Percentiles rank a stretch among this genome's conserved stretches.
phyloP scores from a whole-genome alignment of 2,888 invertebrate genomes.

The Magallana nippona region DNA sequence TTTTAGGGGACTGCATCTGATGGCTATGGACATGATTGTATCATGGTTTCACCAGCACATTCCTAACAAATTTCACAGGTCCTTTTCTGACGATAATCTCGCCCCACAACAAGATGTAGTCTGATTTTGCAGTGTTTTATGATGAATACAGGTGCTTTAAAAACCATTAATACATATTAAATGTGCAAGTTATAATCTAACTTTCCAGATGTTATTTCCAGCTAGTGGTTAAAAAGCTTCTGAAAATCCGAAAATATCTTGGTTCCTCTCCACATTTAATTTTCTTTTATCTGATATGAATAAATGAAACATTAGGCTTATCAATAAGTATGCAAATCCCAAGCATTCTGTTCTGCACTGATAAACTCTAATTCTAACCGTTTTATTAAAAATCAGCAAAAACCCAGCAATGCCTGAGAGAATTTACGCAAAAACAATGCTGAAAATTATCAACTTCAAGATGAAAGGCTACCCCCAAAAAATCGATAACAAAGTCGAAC shows the following conservation, averaged over 20 bases:
- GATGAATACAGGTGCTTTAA: constrained; percentile 6
- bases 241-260: constrained; percentile 13
- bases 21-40: background rate
- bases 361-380: constrained; percentile 24
- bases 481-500: constrained; percentile 7
- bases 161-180: constrained; percentile 16
- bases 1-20: background rate
- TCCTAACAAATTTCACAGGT: background rate
- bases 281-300: constrained; percentile 28
- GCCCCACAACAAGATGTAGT: background rate
- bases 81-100: background rate
- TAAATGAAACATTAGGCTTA: constrained; percentile 33
- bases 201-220: constrained; percentile 19
- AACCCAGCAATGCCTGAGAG: constrained; percentile 17
- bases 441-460: constrained; percentile 22
- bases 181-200: constrained; percentile 11
- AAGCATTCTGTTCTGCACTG: constrained; percentile 20
- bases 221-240: constrained; percentile 20
- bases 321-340: constrained; percentile 33
- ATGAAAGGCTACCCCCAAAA: constrained; percentile 32
- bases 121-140: background rate
- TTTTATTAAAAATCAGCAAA: constrained; percentile 9
- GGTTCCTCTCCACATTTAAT: constrained; percentile 16
- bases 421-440: constrained; percentile 32
- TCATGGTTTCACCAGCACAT: constrained; percentile 9